phyloP scores from a whole-genome alignment of 2,113 vertebrate species.

The Eulacestoma nigropectus region DNA sequence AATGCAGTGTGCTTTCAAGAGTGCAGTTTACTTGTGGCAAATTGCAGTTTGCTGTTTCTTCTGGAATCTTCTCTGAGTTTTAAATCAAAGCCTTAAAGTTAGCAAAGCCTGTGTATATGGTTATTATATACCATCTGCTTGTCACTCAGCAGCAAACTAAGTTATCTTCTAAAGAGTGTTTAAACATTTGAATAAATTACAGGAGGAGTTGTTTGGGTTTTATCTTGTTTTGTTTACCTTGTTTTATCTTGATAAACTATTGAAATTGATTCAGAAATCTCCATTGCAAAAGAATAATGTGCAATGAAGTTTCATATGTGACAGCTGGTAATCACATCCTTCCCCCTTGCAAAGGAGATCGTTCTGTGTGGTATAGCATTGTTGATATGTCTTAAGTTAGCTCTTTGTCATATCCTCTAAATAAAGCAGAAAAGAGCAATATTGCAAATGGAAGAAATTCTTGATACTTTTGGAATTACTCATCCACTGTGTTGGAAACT shows the following conservation, averaged over 20 bases:
- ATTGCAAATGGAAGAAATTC: background rate
- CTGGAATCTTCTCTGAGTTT: background rate
- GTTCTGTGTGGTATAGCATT: background rate
- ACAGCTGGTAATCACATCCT: background rate
- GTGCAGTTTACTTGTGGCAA: background rate
- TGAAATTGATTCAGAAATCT: background rate
- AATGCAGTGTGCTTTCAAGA: background rate
- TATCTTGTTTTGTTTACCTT: constrained; percentile 10
- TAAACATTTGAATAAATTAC: background rate
- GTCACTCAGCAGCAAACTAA: background rate
- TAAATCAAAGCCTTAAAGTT: background rate
- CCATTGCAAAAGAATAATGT: background rate
- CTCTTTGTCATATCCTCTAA: background rate
- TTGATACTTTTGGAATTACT: background rate
- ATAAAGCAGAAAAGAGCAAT: background rate
- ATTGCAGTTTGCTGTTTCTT: background rate
- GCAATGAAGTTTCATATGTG: background rate
- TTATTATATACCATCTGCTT: background rate
- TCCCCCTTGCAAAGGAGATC: background rate
- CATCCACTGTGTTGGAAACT: background rate
- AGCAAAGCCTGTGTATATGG: background rate
- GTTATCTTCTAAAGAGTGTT: background rate
- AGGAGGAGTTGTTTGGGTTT: background rate
- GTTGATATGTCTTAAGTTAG: background rate
- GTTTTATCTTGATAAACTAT: background rate